phyloP scores from a whole-genome alignment of 2,113 vertebrate genomes.

The Candoia aspera region DNA sequence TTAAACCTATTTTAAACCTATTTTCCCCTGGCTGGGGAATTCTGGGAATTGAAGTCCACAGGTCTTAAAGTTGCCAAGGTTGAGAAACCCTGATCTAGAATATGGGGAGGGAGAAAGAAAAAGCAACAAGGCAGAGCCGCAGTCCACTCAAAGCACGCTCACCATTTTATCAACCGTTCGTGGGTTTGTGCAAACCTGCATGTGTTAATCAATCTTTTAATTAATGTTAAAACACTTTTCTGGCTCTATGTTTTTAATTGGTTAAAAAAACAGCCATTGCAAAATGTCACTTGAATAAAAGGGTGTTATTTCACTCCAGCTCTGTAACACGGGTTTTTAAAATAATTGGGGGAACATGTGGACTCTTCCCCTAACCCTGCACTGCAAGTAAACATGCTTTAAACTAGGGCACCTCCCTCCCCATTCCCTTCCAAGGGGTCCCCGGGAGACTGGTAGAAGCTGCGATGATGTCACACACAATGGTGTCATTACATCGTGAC shows the following conservation, averaged over 20 bases:
- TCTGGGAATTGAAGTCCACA: too few relatives aligned
- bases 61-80: too few relatives aligned
- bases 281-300: background rate
- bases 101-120: background rate
- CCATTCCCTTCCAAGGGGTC: background rate
- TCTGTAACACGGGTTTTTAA: background rate
- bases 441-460: background rate
- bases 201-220: constrained; percentile 3
- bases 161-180: background rate
- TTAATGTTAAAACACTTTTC: constrained; percentile 12
- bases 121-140: background rate
- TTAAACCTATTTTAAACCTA: too few relatives aligned
- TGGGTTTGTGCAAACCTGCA: background rate
- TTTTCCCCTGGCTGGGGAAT: too few relatives aligned
- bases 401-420: background rate
- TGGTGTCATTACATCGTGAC: background rate
- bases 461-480: background rate
- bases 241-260: background rate
- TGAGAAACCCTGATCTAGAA: too few relatives aligned
- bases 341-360: background rate
- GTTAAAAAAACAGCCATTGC: background rate
- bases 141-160: background rate
- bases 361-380: background rate
- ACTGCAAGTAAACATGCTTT: background rate
- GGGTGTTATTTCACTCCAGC: background rate